Evolutionary conservation across 2,797 vertebrate species (phyloP).

Genomic region (Leptatherina wallacei): DNA sequence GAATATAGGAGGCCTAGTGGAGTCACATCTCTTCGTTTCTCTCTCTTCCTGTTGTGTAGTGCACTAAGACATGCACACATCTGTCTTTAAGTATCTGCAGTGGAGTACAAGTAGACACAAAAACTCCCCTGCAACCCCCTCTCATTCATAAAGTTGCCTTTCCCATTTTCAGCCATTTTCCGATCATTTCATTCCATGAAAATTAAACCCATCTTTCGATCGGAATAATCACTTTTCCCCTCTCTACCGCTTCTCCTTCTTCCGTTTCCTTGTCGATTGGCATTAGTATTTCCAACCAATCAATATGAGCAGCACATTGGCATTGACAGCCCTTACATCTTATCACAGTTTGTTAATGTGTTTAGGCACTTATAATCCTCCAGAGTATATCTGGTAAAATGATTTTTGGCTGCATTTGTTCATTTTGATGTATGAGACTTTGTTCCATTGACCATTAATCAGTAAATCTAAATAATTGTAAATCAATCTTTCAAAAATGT

Average conservation of each 20-base stretch:
- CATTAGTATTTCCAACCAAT: slow-evolving; percentile 48
- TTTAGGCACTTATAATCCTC: slow-evolving; percentile 30
- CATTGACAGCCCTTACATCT: slow-evolving; percentile 58
- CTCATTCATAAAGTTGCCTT: slow-evolving; percentile 46
- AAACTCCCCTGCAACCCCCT: not conserved
- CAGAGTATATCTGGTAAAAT: slow-evolving; percentile 33
- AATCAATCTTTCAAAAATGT: no score
- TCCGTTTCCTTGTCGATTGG: slow-evolving; percentile 46
- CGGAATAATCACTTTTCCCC: slow-evolving; percentile 42
- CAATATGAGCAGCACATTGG: slow-evolving; percentile 59
- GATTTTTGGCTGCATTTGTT: slow-evolving; percentile 54
- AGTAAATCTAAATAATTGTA: slow-evolving; percentile 16
- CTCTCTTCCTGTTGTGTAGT: slow-evolving; percentile 28
- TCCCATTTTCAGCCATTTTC: slow-evolving; percentile 40
- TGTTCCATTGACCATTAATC: slow-evolving; percentile 47
- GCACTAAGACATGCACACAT: slow-evolving; percentile 11
- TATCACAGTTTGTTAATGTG: slow-evolving; percentile 57
- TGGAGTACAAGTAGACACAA: slow-evolving; percentile 2
- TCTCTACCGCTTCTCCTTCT: slow-evolving; percentile 43
- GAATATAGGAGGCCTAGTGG: slow-evolving; percentile 62
- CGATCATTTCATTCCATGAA: not conserved
- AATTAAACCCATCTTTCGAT: not conserved
- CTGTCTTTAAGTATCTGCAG: slow-evolving; percentile 35
- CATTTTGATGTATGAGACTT: slow-evolving; percentile 59
- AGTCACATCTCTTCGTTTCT: slow-evolving; percentile 48